phyloP scores from a whole-genome alignment of 2,113 vertebrate species.

The Mionectes macconnelli region DNA sequence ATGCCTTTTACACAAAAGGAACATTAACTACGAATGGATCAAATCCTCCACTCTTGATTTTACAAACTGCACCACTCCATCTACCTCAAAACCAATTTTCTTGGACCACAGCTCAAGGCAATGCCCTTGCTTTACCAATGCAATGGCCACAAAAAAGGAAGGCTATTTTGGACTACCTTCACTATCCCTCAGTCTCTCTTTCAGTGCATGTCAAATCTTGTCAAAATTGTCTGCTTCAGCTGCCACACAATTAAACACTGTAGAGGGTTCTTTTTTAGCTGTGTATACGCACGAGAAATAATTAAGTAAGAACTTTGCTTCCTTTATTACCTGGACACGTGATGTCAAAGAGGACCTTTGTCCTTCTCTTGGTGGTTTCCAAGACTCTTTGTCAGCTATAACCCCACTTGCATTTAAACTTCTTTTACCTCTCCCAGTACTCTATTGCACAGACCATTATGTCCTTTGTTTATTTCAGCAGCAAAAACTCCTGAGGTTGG shows the following conservation, averaged over 20 bases:
- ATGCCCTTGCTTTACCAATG: background rate
- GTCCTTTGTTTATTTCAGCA: background rate
- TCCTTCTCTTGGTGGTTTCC: background rate
- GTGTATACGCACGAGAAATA: background rate
- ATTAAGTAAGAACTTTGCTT: background rate
- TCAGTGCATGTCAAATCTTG: background rate
- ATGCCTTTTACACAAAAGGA: background rate
- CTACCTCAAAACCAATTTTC: background rate
- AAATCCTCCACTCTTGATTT: background rate
- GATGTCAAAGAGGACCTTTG: background rate
- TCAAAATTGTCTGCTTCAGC: background rate
- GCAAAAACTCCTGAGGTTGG: background rate
- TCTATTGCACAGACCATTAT: accelerated
- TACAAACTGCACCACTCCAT: background rate
- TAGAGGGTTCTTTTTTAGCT: background rate
- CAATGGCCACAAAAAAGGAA: background rate
- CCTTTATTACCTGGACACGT: background rate
- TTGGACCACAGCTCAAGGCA: background rate
- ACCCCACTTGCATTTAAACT: background rate
- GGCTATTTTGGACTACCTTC: background rate
- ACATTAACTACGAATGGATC: background rate
- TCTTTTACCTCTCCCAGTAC: background rate
- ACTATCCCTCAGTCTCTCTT: background rate
- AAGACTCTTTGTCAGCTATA: background rate
- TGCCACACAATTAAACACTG: background rate